Percentiles rank a stretch among this genome's conserved stretches.
These are phyloP conservation scores for Anser brachyrhynchus DNA, from an alignment of 2,113 vertebrate genomes.

Conservation along the genomic window DNA sequence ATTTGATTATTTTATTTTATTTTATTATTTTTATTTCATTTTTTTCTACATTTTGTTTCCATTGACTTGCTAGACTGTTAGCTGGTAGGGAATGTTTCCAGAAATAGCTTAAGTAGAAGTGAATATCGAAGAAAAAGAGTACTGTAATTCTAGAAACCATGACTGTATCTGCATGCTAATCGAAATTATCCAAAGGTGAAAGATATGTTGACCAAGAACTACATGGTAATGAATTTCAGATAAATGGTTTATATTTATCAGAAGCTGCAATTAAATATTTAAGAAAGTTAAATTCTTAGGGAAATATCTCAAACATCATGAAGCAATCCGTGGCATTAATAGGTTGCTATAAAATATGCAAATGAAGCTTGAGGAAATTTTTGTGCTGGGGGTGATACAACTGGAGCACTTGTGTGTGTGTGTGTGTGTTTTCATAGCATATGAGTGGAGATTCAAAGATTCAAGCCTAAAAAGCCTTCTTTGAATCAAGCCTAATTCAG, in stretches of 20 bases:
- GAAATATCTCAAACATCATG: not conserved
- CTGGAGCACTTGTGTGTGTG: not conserved
- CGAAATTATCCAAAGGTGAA: not conserved
- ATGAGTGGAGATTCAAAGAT: not conserved
- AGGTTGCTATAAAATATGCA: not conserved
- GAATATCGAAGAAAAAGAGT: not conserved
- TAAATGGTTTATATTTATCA: not conserved
- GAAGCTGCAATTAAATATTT: not conserved
- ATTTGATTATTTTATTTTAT: not conserved
- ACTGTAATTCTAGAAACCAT: not conserved
- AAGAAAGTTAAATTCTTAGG: not conserved
- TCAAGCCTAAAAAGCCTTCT: no score
- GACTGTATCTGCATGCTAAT: not conserved
- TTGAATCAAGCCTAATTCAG: not conserved
- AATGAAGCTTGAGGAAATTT: not conserved
- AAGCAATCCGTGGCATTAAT: not conserved
- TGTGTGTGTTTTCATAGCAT: not conserved
- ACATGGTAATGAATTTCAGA: not conserved
- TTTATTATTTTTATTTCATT: no score
- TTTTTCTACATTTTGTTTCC: not conserved
- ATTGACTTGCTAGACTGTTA: not conserved
- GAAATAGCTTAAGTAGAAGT: not conserved
- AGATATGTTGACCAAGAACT: not conserved
- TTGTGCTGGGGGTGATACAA: not conserved
- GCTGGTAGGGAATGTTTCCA: not conserved